Percentiles rank a stretch among this genome's conserved stretches.
phyloP scores from a whole-genome alignment of 2,888 invertebrate species.

The Acronicta alni region DNA sequence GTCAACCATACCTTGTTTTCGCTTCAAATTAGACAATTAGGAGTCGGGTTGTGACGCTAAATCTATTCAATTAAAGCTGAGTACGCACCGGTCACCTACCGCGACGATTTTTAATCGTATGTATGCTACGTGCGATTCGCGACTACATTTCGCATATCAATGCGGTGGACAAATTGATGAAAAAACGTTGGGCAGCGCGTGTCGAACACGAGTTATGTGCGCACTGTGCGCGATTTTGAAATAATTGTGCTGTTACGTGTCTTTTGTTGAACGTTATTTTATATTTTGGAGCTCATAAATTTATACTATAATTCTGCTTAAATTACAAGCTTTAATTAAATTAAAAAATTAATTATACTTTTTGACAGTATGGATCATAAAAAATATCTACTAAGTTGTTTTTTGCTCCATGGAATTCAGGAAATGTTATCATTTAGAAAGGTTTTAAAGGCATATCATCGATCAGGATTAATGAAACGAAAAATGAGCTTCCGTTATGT shows the following conservation, averaged over 20 bases:
- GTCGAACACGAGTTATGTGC: slow-evolving; percentile 69
- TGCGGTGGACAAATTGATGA: slow-evolving; percentile 83
- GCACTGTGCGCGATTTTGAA: slow-evolving; percentile 69
- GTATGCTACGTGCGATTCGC: slow-evolving; percentile 86
- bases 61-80: slow-evolving; percentile 88
- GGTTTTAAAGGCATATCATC: too few relatives aligned
- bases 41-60: slow-evolving; percentile 81
- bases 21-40: slow-evolving; percentile 88
- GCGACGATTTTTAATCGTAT: slow-evolving; percentile 88
- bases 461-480: too few relatives aligned
- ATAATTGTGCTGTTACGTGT: slow-evolving; percentile 57
- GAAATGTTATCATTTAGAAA: too few relatives aligned
- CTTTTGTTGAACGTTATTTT: slow-evolving; percentile 26
- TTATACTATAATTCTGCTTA: too few relatives aligned
- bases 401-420: too few relatives aligned
- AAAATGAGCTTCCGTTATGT: too few relatives aligned
- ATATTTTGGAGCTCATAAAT: neutral
- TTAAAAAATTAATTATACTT: too few relatives aligned
- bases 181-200: slow-evolving; percentile 76
- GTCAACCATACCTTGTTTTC: slow-evolving; percentile 83
- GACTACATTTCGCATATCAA: slow-evolving; percentile 87
- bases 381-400: too few relatives aligned
- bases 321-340: too few relatives aligned
- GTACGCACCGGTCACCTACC: slow-evolving; percentile 86
- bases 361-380: too few relatives aligned